Evolutionary conservation across 2,113 vertebrate species (phyloP), one percentile per base, ranked within the genome.

Genomic region (human): DNA sequence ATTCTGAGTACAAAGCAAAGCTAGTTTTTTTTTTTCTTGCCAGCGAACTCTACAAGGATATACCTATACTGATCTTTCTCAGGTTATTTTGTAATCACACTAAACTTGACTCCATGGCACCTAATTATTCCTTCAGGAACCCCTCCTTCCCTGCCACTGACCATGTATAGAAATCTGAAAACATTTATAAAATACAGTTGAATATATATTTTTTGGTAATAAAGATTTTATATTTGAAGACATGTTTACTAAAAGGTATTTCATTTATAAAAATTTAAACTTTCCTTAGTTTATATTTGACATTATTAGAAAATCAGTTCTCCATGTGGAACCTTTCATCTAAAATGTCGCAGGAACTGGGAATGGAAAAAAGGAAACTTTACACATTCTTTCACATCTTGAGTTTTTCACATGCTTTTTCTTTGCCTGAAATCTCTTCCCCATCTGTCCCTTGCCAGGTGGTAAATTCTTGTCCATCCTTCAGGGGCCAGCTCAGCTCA

Each of bases 241-340:
- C 11, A 50, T n/a, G 27, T 79, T 95, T 84, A 7, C 70, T 61
- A 73, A 84, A 75, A 89, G 3, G 1, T 59, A 93, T 90, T 87
- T 75, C 8, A 75, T 92, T 91, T 92, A 50, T 52, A 55, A 64
- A 94, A 38, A 20, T 82, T 96, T 92, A 88, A 92, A 57, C 22
- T 57, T 80, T 43, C 45, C 18, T 87, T 96, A 92, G 32, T 76
- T 95, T 52, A 61, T 61, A 90, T 87, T 90, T 84, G 90, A 68
- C 14, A 68, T 94, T 85, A 89, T 83, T 97, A 96, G 45, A 78
- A 96, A 90, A 64, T 20, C 14, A 59, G 59, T 94, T 92, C 68
- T 94, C 12, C 20, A 25, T 43, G 75, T 90, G 68, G 70, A 23
- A 79, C 5, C 68, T 97, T 96, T 70, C 32, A 90, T 79, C 8